phyloP scores from a whole-genome alignment of 2,113 vertebrate species.

The Heliornis fulica region DNA sequence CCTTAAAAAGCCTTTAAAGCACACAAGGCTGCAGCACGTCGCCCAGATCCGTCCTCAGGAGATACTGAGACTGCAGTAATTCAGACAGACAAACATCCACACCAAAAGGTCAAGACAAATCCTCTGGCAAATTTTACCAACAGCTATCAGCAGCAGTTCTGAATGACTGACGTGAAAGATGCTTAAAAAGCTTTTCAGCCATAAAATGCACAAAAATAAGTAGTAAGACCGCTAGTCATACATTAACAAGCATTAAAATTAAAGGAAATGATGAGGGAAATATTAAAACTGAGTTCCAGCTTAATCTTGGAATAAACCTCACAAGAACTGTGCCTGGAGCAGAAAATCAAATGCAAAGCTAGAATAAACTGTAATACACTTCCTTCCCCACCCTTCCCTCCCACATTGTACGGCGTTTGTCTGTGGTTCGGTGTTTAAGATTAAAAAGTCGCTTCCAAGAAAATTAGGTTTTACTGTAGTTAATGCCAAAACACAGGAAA shows the following conservation, averaged over 20 bases:
- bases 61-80: neutral
- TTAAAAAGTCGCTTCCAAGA: neutral
- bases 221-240: neutral
- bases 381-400: neutral
- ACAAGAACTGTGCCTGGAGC: neutral
- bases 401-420: neutral
- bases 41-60: neutral
- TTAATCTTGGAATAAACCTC: neutral
- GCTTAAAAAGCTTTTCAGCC: neutral
- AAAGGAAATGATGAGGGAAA: neutral
- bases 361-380: neutral
- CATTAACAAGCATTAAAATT: neutral
- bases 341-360: neutral
- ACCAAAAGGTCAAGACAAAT: neutral
- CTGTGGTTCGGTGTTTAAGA: neutral
- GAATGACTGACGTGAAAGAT: neutral
- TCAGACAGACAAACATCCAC: neutral
- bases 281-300: neutral
- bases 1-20: neutral
- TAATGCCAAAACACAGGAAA: neutral
- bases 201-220: neutral
- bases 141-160: neutral
- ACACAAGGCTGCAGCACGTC: neutral
- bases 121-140: neutral
- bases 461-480: neutral